phyloP scores from a whole-genome alignment of 2,888 invertebrate species.

The Thalpophila matura region DNA sequence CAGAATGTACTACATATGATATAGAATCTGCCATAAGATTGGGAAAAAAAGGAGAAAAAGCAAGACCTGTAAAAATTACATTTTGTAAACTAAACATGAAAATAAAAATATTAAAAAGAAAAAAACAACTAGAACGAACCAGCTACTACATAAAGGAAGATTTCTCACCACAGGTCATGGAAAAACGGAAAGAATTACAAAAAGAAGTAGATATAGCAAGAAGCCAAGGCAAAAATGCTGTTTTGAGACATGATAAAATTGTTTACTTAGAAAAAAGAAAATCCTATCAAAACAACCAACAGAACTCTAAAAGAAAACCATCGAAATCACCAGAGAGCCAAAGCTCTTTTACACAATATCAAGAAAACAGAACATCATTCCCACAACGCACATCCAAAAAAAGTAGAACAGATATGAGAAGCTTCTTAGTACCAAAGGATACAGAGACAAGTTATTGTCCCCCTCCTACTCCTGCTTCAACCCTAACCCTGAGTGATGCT shows the following conservation, averaged over 20 bases:
- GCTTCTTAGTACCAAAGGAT: not conserved
- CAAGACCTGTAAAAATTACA: not conserved
- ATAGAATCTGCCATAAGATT: not conserved
- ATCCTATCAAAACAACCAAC: not conserved
- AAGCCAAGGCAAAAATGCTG: not conserved
- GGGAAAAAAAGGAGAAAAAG: not conserved
- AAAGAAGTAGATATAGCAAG: not conserved
- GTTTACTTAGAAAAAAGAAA: slow-evolving; percentile 4
- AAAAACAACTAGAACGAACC: slow-evolving; percentile 1
- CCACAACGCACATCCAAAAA: not conserved
- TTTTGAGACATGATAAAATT: not conserved
- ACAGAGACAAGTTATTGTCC: slow-evolving; percentile 6
- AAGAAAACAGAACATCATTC: not conserved
- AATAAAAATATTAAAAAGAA: not conserved
- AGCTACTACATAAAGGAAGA: slow-evolving; percentile 2
- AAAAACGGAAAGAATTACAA: not conserved
- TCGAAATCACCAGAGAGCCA: not conserved
- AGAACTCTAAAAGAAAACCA: not conserved
- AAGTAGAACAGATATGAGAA: not conserved
- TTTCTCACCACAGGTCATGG: not conserved
- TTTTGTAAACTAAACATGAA: not conserved
- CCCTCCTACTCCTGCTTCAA: no score
- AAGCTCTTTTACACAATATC: not conserved
- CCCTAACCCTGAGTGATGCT: no score
- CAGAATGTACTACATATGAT: not conserved